Conservation (phyloP, 2,113 vertebrate genomes). For the Bombycilla garrulus region DNA sequence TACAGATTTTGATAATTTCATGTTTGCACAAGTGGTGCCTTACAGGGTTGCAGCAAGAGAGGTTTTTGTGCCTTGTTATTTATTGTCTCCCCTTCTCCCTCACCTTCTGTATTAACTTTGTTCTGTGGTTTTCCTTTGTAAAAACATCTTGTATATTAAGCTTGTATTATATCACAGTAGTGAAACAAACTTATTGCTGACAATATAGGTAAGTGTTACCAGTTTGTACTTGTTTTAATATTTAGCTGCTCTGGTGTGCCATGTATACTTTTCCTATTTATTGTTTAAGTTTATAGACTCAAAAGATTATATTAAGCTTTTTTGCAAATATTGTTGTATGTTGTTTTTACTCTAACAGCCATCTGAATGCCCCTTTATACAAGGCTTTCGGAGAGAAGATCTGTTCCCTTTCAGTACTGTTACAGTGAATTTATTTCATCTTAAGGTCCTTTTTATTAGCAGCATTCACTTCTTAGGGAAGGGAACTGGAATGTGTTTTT, state of each 20-base stretch:
- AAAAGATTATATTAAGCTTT: constrained; percentile 37
- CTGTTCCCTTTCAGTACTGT: not conserved
- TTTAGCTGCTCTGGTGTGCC: constrained; percentile 27
- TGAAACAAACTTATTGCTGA: not conserved
- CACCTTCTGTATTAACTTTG: not conserved
- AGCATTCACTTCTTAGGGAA: not conserved
- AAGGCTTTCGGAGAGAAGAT: not conserved
- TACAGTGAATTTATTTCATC: not conserved
- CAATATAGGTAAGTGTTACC: not conserved
- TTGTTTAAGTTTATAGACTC: constrained; percentile 61
- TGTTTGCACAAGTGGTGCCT: constrained; percentile 39
- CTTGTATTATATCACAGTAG: constrained; percentile 21
- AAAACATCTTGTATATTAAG: not conserved
- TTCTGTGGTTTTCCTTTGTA: constrained; percentile 34
- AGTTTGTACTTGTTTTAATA: constrained; percentile 43
- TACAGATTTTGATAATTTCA: not conserved
- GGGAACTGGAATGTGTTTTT: not conserved
- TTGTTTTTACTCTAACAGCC: not conserved
- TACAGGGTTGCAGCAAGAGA: constrained; percentile 28
- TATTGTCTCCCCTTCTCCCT: constrained; percentile 11
- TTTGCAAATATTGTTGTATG: not conserved
- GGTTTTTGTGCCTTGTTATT: constrained; percentile 64
- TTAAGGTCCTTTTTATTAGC: not conserved
- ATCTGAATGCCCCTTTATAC: not conserved
- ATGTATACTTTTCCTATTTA: constrained; percentile 57